phyloP scores from a whole-genome alignment of 2,113 vertebrate genomes.

The Oreocharis arfaki region DNA sequence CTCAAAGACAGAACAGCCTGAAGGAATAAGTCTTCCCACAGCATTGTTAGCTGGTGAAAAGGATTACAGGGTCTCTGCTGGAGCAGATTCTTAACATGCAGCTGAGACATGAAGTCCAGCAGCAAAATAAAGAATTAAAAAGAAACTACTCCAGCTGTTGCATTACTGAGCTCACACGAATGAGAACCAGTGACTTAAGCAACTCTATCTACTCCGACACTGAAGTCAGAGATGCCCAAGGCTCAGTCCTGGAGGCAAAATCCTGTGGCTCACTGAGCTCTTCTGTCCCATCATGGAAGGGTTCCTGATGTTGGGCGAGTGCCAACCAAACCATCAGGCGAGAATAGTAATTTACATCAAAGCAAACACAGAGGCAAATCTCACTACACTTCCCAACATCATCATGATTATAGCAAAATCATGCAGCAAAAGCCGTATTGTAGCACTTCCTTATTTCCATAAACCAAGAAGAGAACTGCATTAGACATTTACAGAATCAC shows the following conservation, averaged over 20 bases:
- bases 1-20: neutral
- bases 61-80: neutral
- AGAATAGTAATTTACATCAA: neutral
- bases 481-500: neutral
- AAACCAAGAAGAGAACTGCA: neutral
- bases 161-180: neutral
- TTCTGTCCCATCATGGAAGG: neutral
- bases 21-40: neutral
- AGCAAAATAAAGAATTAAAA: neutral
- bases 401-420: neutral
- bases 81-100: neutral
- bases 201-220: neutral
- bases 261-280: neutral
- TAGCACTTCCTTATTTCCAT: neutral
- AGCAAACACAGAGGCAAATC: neutral
- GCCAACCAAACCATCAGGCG: neutral
- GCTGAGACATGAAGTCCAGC: neutral
- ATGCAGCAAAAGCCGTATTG: neutral
- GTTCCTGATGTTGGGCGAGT: neutral
- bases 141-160: neutral
- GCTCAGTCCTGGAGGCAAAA: neutral
- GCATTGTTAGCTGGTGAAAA: neutral
- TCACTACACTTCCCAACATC: neutral
- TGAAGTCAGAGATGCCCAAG: neutral
- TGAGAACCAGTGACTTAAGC: neutral